Percentiles rank a stretch among this genome's conserved stretches.
Conservation (phyloP, 2,797 vertebrate species). For the Mus spretus region DNA sequence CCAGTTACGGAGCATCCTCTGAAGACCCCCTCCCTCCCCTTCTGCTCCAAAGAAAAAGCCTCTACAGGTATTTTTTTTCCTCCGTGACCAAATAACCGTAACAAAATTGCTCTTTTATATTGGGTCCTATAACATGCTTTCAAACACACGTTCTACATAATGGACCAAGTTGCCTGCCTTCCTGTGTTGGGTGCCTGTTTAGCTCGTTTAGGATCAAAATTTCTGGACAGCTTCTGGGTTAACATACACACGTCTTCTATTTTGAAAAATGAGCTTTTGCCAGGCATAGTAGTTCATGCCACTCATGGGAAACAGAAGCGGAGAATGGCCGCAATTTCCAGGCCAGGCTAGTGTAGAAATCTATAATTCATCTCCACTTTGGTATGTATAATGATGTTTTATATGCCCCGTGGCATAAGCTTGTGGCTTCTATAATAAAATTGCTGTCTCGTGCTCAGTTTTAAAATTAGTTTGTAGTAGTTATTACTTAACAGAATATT, state of each 20-base stretch:
- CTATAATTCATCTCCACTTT: conserved; percentile 5
- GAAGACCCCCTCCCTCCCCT: neutral
- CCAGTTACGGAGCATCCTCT: neutral
- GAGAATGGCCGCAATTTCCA: neutral
- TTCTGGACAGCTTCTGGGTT: neutral
- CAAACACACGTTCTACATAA: neutral
- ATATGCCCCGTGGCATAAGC: neutral
- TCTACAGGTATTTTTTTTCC: conserved; percentile 27
- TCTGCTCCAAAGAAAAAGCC: neutral
- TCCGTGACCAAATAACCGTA: neutral
- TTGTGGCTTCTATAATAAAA: conserved; percentile 2
- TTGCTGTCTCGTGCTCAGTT: neutral
- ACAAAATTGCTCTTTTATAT: neutral
- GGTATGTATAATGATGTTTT: conserved; percentile 18
- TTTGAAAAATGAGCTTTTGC: neutral
- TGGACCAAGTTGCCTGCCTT: neutral
- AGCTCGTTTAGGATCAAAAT: conserved; percentile 13
- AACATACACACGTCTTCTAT: neutral
- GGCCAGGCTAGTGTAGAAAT: neutral
- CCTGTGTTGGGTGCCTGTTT: neutral
- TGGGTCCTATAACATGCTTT: neutral
- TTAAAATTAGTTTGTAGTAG: conserved; percentile 35
- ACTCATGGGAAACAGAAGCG: neutral
- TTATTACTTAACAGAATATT: conserved; percentile 24
- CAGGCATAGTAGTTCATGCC: neutral